phyloP scores from a whole-genome alignment of 2,113 vertebrate genomes.

The Sialia sialis region DNA sequence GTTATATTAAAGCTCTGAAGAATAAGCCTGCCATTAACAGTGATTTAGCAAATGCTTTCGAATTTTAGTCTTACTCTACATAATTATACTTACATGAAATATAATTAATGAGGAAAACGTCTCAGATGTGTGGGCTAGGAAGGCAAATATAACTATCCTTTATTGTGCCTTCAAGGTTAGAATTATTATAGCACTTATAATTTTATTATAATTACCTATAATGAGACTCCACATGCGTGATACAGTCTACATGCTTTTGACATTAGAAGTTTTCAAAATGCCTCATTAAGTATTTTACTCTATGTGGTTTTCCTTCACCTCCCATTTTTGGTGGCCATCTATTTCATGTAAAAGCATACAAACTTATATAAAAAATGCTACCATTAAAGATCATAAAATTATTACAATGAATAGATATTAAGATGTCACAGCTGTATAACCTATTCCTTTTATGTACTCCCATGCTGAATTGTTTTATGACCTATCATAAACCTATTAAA shows the following conservation, averaged over 20 bases:
- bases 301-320: constrained; percentile 64
- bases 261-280: constrained; percentile 75
- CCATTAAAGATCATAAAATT: constrained; percentile 79
- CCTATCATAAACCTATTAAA: constrained; percentile 91
- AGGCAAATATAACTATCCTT: constrained; percentile 71
- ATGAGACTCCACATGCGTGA: constrained; percentile 82
- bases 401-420: constrained; percentile 88
- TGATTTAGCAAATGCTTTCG: constrained; percentile 25
- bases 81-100: constrained; percentile 72
- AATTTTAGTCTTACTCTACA: constrained; percentile 52
- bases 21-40: constrained; percentile 25
- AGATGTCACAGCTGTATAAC: constrained; percentile 87
- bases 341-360: constrained; percentile 62
- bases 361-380: constrained; percentile 68
- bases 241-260: constrained; percentile 79
- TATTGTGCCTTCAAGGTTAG: constrained; percentile 83
- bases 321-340: constrained; percentile 55
- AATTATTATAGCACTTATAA: constrained; percentile 77
- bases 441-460: constrained; percentile 81
- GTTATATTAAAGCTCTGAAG: constrained; percentile 25
- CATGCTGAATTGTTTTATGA: constrained; percentile 91
- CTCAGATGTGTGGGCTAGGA: constrained; percentile 71
- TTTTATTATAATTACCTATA: constrained; percentile 88
- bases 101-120: constrained; percentile 74
- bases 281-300: constrained; percentile 86